Conservation (phyloP, 2,797 vertebrate genomes). For the Epinephelus awoara region DNA sequence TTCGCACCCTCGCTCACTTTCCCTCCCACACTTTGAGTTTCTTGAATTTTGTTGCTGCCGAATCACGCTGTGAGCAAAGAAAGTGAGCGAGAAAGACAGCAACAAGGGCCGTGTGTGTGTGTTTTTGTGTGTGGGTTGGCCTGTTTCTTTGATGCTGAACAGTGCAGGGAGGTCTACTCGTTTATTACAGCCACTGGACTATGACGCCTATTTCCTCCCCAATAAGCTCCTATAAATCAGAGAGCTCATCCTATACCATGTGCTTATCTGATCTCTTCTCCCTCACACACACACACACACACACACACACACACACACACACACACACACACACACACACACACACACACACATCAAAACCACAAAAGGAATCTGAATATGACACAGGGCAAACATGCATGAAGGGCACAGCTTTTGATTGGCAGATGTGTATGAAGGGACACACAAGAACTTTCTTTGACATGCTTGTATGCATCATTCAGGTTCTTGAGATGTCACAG, state of each 20-base stretch:
- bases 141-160: constrained; percentile 64
- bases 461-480: constrained; percentile 36
- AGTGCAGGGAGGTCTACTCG: constrained; percentile 56
- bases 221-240: constrained; percentile 82
- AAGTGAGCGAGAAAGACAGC: constrained; percentile 22
- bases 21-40: constrained; percentile 48
- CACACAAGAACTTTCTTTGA: constrained; percentile 37
- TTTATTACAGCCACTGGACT: constrained; percentile 81
- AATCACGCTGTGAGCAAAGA: constrained; percentile 32
- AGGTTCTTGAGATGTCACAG: constrained; percentile 38
- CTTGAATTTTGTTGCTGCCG: constrained; percentile 30
- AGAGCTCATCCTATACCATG: constrained; percentile 44
- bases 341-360: constrained; percentile 40
- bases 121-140: constrained; percentile 37
- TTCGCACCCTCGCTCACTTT: constrained; percentile 10
- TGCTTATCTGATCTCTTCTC: constrained; percentile 63
- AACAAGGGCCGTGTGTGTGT: constrained; percentile 19
- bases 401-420: constrained; percentile 72
- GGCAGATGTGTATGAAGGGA: constrained; percentile 56
- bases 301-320: constrained; percentile 31
- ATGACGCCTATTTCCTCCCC: constrained; percentile 82
- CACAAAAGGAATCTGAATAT: constrained; percentile 67
- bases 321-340: constrained; percentile 11
- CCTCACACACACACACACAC: constrained; percentile 11
- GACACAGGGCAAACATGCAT: constrained; percentile 67